Percentiles rank a stretch among this genome's conserved stretches.
These are phyloP conservation scores for Rosalia funebris DNA, from an alignment of 2,888 invertebrate genomes.

Conservation along the genomic window DNA sequence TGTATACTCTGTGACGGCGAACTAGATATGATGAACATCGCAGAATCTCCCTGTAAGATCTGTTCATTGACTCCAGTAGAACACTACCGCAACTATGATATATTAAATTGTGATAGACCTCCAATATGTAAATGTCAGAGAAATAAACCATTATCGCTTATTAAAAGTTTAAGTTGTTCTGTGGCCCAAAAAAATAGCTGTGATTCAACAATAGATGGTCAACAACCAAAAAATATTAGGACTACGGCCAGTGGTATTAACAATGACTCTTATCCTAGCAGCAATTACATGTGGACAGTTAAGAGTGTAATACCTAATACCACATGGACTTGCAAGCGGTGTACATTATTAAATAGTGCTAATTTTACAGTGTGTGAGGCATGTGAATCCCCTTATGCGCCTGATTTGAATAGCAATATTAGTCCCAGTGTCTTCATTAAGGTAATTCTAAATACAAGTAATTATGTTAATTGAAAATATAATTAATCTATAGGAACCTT, in stretches of 20 bases:
- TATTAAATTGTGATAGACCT: slow-evolving; percentile 55
- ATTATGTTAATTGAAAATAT: too few relatives aligned
- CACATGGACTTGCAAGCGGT: slow-evolving; percentile 78
- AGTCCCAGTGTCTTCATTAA: slow-evolving; percentile 64
- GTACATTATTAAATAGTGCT: slow-evolving; percentile 79
- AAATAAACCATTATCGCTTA: slow-evolving; percentile 56
- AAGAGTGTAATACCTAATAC: slow-evolving; percentile 51
- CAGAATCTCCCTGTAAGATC: slow-evolving; percentile 60
- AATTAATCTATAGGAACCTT: too few relatives aligned
- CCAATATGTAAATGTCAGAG: slow-evolving; percentile 57
- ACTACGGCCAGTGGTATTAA: slow-evolving; percentile 63
- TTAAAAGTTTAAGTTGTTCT: slow-evolving; percentile 61
- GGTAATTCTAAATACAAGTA: slow-evolving; percentile 48
- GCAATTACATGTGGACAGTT: slow-evolving; percentile 57
- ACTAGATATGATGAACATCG: slow-evolving; percentile 59
- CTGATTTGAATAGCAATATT: slow-evolving; percentile 62
- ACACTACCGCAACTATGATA: slow-evolving; percentile 56
- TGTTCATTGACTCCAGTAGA: slow-evolving; percentile 60
- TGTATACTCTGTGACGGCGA: slow-evolving; percentile 57
- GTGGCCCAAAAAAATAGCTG: slow-evolving; percentile 56
- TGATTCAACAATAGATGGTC: slow-evolving; percentile 54
- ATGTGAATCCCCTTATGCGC: slow-evolving; percentile 73
- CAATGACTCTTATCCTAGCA: slow-evolving; percentile 48
- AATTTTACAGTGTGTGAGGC: slow-evolving; percentile 77
- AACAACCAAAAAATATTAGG: slow-evolving; percentile 56